Conservation (phyloP, 1,140 invertebrate species). For the Euborellia annulipes region DNA sequence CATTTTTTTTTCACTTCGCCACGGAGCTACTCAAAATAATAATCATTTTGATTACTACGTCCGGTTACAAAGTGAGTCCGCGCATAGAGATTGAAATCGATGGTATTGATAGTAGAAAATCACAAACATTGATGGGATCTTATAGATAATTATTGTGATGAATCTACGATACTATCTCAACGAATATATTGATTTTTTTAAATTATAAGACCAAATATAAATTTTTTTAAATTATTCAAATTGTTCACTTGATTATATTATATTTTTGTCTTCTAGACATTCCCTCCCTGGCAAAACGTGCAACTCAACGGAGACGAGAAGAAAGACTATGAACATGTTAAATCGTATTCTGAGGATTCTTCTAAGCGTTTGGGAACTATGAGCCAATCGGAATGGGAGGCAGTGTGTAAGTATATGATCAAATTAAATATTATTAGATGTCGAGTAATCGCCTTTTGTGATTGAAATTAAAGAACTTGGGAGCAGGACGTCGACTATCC, state of each 20-base stretch:
- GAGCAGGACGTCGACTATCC: too few species aligned
- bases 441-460: too few species aligned
- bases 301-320: conserved; percentile 37
- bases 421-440: conserved; percentile 3
- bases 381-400: conserved; percentile 86
- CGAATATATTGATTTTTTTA: too few species aligned
- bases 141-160: too few species aligned
- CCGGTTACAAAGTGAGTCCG: too few species aligned
- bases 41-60: too few species aligned
- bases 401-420: conserved; percentile 50
- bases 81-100: not conserved
- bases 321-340: conserved; percentile 58
- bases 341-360: conserved; percentile 35
- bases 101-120: not conserved
- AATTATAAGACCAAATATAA: not conserved
- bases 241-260: not conserved
- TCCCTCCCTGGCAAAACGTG: conserved; percentile 37
- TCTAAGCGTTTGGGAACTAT: conserved; percentile 55
- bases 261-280: conserved; percentile 38
- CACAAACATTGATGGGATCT: too few species aligned
- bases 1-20: too few species aligned
- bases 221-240: not conserved
- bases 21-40: too few species aligned
- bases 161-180: too few species aligned
- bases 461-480: too few species aligned